Conservation (phyloP, 2,113 vertebrate species). For the Carettochelys insculpta region DNA sequence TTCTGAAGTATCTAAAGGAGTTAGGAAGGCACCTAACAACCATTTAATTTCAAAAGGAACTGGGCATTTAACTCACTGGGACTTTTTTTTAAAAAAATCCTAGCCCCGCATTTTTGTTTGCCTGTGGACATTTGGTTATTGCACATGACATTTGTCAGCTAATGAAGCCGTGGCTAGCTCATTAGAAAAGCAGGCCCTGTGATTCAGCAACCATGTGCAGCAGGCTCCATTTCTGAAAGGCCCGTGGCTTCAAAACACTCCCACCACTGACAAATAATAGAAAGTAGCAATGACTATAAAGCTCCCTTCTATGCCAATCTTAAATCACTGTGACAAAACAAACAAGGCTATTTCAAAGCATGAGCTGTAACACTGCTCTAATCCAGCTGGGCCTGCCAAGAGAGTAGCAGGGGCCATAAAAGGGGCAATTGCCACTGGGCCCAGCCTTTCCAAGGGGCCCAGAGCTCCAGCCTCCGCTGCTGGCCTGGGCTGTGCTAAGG, state of each 20-base stretch:
- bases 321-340: background rate
- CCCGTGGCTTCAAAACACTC: background rate
- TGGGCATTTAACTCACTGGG: background rate
- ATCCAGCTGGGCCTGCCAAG: too few species aligned
- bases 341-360: background rate
- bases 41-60: background rate
- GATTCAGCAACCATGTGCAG: accelerated
- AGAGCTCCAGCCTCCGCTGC: too few species aligned
- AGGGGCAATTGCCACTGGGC: too few species aligned
- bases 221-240: accelerated
- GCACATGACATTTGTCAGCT: accelerated
- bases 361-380: background rate
- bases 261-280: background rate
- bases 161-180: background rate
- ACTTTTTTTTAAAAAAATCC: background rate
- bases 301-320: background rate
- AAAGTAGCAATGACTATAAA: background rate
- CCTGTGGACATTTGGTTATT: background rate
- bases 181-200: background rate
- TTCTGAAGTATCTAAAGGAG: background rate
- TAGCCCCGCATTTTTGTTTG: background rate
- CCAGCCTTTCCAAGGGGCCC: too few species aligned
- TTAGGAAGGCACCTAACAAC: accelerated
- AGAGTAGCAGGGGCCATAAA: too few species aligned
- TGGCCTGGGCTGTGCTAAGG: too few species aligned